Evolutionary conservation across 1,140 invertebrate genomes (phyloP).

Genomic region (Formica selysi): DNA sequence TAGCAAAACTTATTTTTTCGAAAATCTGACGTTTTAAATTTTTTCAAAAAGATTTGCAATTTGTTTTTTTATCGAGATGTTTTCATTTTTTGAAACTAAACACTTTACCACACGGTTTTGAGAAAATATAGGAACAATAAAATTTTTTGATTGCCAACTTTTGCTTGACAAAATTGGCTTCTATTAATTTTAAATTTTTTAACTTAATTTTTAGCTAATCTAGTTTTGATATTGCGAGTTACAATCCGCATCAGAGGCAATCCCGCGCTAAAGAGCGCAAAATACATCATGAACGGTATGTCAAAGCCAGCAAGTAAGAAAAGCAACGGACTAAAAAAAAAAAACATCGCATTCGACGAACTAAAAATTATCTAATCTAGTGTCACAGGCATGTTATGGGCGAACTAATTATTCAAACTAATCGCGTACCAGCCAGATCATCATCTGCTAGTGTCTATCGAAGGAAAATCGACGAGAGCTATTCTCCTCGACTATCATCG

Average conservation of each 20-base stretch:
- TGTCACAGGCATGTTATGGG: constrained; percentile 7
- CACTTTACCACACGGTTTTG: neutral
- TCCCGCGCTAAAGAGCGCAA: constrained; percentile 57
- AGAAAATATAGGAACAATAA: neutral
- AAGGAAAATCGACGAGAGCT: constrained; percentile 41
- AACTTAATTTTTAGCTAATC: constrained; percentile 70
- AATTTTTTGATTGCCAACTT: constrained; percentile 16
- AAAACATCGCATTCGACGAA: neutral
- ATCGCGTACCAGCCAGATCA: constrained; percentile 13
- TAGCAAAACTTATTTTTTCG: neutral
- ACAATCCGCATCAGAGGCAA: constrained; percentile 58
- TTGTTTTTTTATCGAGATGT: neutral
- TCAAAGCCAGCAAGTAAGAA: constrained; percentile 26
- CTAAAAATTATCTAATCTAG: constrained; percentile 37
- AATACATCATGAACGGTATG: constrained; percentile 73
- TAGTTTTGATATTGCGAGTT: constrained; percentile 69
- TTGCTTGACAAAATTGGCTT: neutral
- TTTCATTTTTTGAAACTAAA: neutral
- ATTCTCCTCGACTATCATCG: constrained; percentile 38
- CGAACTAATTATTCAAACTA: constrained; percentile 37
- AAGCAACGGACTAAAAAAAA: constrained; percentile 38
- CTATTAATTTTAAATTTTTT: constrained; percentile 57
- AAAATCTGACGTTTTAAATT: neutral
- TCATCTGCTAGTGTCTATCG: constrained; percentile 5
- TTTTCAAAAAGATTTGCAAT: neutral